These are phyloP conservation scores for Platyrinchus mystaceus DNA, from an alignment of 2,797 vertebrate species.

Conservation along the genomic window DNA sequence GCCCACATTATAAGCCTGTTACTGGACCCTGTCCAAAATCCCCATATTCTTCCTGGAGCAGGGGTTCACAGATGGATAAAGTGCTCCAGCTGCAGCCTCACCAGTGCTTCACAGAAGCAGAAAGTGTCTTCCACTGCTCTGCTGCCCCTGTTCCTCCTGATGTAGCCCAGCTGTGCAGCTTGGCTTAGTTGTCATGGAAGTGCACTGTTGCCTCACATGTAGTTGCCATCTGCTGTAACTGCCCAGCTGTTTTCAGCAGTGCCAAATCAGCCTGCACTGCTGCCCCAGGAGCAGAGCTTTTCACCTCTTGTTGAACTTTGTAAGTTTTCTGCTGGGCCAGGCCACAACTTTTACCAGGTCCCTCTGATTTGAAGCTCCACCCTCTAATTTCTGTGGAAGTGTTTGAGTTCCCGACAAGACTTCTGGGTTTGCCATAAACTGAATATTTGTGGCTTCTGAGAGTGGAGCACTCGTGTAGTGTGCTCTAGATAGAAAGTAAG, in stretches of 20 bases:
- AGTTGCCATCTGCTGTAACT: neutral
- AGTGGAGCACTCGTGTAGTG: neutral
- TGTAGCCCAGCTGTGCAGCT: neutral
- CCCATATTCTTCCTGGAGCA: neutral
- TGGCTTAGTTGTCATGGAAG: neutral
- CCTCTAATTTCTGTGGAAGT: neutral
- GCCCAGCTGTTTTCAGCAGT: neutral
- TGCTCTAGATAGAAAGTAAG: neutral
- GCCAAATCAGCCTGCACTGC: neutral
- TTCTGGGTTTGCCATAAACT: neutral
- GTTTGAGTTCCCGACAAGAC: neutral
- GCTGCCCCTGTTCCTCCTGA: neutral
- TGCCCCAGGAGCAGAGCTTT: neutral
- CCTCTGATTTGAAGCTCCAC: neutral
- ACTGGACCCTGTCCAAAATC: neutral
- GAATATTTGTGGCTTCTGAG: neutral
- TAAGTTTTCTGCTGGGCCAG: neutral
- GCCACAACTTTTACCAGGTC: neutral
- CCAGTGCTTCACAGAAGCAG: neutral
- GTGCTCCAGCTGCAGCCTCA: neutral
- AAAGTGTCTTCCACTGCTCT: neutral
- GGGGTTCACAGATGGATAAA: neutral
- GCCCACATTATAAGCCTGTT: neutral
- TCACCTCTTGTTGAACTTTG: neutral
- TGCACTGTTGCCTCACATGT: rapidly evolving